Evolutionary conservation across 2,113 vertebrate species (phyloP).

Genomic region (Zapornia atra): DNA sequence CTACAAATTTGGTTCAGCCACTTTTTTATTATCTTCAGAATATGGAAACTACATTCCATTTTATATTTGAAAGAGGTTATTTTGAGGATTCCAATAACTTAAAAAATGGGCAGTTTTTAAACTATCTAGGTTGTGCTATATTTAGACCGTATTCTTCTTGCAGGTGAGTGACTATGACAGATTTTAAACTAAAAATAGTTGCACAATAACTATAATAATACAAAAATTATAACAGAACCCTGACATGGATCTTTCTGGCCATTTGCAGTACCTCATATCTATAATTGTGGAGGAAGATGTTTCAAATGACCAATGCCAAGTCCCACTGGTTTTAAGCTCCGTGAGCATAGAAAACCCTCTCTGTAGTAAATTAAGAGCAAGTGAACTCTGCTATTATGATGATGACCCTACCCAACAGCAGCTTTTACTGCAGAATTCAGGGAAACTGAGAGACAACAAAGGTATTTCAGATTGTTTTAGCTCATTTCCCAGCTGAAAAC

Average conservation of each 20-base stretch:
- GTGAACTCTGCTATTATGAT: too few species aligned
- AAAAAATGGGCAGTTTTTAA: not conserved
- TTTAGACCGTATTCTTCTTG: not conserved
- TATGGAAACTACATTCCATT: not conserved
- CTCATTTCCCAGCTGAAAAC: not conserved
- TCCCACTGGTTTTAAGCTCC: not conserved
- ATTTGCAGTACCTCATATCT: rapidly evolving
- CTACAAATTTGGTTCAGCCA: not conserved
- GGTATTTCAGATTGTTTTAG: too few species aligned
- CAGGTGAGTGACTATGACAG: not conserved
- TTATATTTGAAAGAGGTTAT: not conserved
- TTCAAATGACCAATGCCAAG: not conserved
- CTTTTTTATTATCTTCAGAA: not conserved
- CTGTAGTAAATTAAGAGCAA: not conserved
- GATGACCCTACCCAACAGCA: too few species aligned
- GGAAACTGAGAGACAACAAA: too few species aligned
- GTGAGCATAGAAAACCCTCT: rapidly evolving
- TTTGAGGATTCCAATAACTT: not conserved
- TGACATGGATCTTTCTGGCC: not conserved
- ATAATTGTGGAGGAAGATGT: not conserved
- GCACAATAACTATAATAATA: not conserved
- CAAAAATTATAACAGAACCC: not conserved
- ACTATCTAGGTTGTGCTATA: not conserved
- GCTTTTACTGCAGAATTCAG: too few species aligned
- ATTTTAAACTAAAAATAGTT: not conserved